These are phyloP conservation scores for Theretra japonica DNA, from an alignment of 2,888 invertebrate species.

Conservation along the genomic window DNA sequence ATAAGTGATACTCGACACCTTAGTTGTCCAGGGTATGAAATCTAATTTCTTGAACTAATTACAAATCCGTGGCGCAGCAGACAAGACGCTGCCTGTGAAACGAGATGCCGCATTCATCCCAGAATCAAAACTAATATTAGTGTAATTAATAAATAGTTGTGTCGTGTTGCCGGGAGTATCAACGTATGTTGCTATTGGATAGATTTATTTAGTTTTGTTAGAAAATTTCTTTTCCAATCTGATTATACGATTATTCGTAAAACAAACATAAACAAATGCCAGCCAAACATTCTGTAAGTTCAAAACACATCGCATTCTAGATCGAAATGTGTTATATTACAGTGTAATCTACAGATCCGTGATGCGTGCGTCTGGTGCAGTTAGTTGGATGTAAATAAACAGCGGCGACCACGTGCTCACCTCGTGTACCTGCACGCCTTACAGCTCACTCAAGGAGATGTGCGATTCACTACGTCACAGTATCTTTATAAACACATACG, in stretches of 20 bases:
- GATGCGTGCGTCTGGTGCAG: conserved; percentile 43
- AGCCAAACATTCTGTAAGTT: neutral
- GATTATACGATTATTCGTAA: neutral
- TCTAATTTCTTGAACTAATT: too few relatives aligned
- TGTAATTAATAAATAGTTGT: too few relatives aligned
- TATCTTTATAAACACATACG: conserved; percentile 4
- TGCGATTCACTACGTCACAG: conserved; percentile 14
- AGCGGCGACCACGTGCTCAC: conserved; percentile 51
- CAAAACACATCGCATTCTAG: neutral
- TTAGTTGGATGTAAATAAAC: conserved; percentile 63
- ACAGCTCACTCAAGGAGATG: conserved; percentile 16
- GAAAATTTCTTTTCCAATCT: too few relatives aligned
- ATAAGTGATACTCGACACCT: too few relatives aligned
- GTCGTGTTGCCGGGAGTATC: too few relatives aligned
- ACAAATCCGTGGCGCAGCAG: too few relatives aligned
- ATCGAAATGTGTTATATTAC: conserved; percentile 18
- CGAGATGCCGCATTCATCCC: too few relatives aligned
- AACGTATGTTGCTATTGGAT: too few relatives aligned
- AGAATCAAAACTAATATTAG: too few relatives aligned
- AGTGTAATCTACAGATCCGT: conserved; percentile 11
- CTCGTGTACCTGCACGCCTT: conserved; percentile 15
- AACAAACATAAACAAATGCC: neutral
- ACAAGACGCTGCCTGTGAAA: too few relatives aligned
- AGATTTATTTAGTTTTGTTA: too few relatives aligned
- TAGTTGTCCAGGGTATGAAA: too few relatives aligned